Evolutionary conservation across 2,797 vertebrate species (phyloP), one percentile per base, ranked within the genome.

Genomic region (Rhyacichthys aspro): DNA sequence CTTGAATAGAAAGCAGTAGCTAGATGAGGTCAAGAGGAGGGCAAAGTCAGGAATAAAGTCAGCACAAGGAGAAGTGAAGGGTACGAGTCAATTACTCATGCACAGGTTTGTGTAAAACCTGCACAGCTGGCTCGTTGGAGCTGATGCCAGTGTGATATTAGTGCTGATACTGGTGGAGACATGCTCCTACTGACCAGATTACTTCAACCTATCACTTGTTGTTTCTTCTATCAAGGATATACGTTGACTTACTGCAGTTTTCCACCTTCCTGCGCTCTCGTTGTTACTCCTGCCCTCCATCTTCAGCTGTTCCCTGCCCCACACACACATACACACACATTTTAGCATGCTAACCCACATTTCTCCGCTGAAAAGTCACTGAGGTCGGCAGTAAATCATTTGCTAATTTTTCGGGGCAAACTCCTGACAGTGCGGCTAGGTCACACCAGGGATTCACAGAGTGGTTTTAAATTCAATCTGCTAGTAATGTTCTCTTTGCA

Each of bases 381-480:
- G 59, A 78, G 79, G 78, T 85, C 59, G 52, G 39, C 59, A 61
- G 41, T 86, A 81, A 83, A 83, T 83, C 79, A 82, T 67, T 72
- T 2, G 17, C 52, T 69, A 76, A 86, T 85, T 86, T 85, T 81
- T 76, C 70, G 58, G 63, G 36, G 50, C 67, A 76, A 74, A 81
- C 16, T 70, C 80, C 73, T 79, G 82, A 82, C 79, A 75, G 77
- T 47, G 70, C 14, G 0, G 50, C 60, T 59, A 74, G 67, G 70
- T 87, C 81, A 79, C 78, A 69, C 75, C 63, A 38, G 78, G 65
- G 82, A 78, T 79, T 68, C 66, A 42, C 65, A 38, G 55, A 70
- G 63, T 74, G 78, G 50, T 65, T 86, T 86, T 81, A 74, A 67
- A 85, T 84, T 69, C 68, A 86, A 83, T 86, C 82, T 48, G n/a